Evolutionary conservation across 2,888 invertebrate genomes (phyloP), one percentile per base, ranked within the genome.

Genomic region (Nemurella pictetii): DNA sequence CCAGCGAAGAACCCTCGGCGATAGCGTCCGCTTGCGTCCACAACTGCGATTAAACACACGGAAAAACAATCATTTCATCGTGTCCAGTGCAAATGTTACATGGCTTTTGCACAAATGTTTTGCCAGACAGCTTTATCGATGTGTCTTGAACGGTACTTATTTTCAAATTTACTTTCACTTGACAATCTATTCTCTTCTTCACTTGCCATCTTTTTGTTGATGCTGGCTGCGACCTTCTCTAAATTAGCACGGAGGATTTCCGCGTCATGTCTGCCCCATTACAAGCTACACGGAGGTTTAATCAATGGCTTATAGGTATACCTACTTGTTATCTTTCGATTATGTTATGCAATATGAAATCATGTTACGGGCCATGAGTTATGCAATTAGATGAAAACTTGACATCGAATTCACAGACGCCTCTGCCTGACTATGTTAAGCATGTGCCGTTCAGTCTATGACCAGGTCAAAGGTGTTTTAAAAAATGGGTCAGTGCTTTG

Each of bases 1-100:
- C 92, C 92, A 77, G 89, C 89, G 87, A 91, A 90, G n/a, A 91
- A 87, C 0, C 91, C 91, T 0, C 91, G 88, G 0, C 87, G 86
- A 82, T 87, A 86, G 75, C 87, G 88, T 83, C 89, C 89, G 85
- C 87, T 88, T 0, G 89, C 88, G 82, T 89, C 89, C 30, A 87
- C 83, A 88, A 89, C 89, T 89, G 84, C 28, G 88, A 87, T 82
- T 73, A 84, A 84, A 75, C 55, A 55, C 55, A 55, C 9, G n/a
- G n/a, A n/a, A n/a, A n/a, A 12, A 1, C 55, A 55, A 20, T 55
- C 20, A 55, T 55, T 55, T 55, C 9, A 15, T 55, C 15, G 20
- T 7, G 15, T 55, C 55, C 55, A 32, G 32, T 20, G 1, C 9
- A 55, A 12, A 55, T 55, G 2, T 55, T 15, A 55, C 55, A 55